Evolutionary conservation across 2,113 vertebrate species (phyloP).

Genomic region (Hippocampus barbouri): DNA sequence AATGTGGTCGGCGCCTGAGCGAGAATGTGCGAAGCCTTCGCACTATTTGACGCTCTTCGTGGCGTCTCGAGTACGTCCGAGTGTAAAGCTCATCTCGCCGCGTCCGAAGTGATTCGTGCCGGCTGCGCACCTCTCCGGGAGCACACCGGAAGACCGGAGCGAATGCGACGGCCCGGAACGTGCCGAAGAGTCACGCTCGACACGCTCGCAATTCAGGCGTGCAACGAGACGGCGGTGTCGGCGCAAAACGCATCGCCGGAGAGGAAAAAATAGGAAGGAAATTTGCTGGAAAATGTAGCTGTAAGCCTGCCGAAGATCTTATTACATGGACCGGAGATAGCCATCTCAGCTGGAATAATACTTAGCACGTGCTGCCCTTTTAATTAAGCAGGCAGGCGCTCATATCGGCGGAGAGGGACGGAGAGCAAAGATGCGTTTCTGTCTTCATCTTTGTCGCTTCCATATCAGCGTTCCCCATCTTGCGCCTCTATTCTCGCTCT

Average conservation of each 20-base stretch:
- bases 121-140: neutral
- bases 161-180: constrained; percentile 22
- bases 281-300: constrained; percentile 88
- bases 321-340: constrained; percentile 89
- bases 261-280: constrained; percentile 74
- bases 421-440: constrained; percentile 62
- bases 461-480: constrained; percentile 64
- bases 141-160: no score
- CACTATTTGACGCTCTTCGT: neutral
- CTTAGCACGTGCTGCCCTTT: constrained; percentile 98
- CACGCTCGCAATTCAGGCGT: constrained; percentile 37
- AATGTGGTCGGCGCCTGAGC: constrained; percentile 16
- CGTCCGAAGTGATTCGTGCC: constrained; percentile 60
- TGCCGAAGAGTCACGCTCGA: constrained; percentile 63
- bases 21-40: neutral
- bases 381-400: constrained; percentile 83
- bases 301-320: constrained; percentile 83
- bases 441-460: constrained; percentile 56
- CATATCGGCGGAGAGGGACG: constrained; percentile 70
- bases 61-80: no score
- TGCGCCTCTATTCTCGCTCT: constrained; percentile 61
- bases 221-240: constrained; percentile 60
- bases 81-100: constrained; percentile 51
- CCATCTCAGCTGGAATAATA: constrained; percentile 96
- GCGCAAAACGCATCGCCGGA: constrained; percentile 63